A percentile compares a stretch with the other conserved stretches of the same genome.
Conservation (phyloP, 2,113 vertebrate species). For the Channa maculata region DNA sequence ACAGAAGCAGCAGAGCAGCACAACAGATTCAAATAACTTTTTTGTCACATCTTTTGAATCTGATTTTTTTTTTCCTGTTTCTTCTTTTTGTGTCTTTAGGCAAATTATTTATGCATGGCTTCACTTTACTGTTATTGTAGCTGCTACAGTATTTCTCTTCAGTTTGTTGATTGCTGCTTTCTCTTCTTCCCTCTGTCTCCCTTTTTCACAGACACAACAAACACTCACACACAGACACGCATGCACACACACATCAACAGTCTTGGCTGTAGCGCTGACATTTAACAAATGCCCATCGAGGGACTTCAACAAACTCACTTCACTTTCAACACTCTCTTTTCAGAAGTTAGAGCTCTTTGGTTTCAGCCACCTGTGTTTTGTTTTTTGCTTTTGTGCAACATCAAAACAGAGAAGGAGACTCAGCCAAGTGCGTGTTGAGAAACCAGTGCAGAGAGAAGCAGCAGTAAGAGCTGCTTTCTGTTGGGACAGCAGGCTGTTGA, state of each 20-base stretch:
- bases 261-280: constrained; percentile 29
- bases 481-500: constrained; percentile 42
- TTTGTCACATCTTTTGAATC: constrained; percentile 39
- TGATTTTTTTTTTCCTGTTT: constrained; percentile 20
- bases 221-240: not conserved
- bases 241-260: not conserved
- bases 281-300: constrained; percentile 51
- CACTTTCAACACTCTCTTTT: constrained; percentile 14
- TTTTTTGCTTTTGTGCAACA: constrained; percentile 27
- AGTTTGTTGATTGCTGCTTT: constrained; percentile 4
- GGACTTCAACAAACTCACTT: constrained; percentile 34
- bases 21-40: constrained; percentile 44
- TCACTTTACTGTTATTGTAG: constrained; percentile 16
- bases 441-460: constrained; percentile 21
- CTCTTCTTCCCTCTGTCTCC: not conserved
- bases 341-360: constrained; percentile 38
- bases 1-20: constrained; percentile 42
- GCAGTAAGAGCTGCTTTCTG: constrained; percentile 25
- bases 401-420: constrained; percentile 23
- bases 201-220: constrained; percentile 18
- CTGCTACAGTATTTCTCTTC: constrained; percentile 10
- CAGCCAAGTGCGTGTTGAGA: constrained; percentile 8
- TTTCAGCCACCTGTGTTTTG: constrained; percentile 40
- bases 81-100: constrained; percentile 32
- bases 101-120: constrained; percentile 54